Conservation (phyloP, 2,888 invertebrate genomes). For the Drosophila subsilvestris region DNA sequence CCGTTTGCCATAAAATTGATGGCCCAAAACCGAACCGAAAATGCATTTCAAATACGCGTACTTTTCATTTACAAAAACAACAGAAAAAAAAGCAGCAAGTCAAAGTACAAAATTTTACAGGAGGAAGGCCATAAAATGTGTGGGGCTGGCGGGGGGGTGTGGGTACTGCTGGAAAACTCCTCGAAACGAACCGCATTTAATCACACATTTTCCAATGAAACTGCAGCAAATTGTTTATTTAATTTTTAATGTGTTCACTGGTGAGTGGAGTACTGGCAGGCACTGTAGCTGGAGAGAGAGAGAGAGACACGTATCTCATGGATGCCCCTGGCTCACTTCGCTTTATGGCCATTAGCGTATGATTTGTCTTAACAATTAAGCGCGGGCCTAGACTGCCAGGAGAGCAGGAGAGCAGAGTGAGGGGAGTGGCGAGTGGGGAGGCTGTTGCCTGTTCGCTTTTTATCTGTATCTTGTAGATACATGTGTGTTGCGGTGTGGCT, state of each 20-base stretch:
- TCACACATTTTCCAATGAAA: constrained; percentile 80
- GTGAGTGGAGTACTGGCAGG: constrained; percentile 17
- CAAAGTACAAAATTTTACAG: constrained; percentile 21
- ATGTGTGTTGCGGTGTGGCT: constrained; percentile 37
- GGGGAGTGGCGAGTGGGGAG: background rate
- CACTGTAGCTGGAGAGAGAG: background rate
- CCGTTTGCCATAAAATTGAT: constrained; percentile 78
- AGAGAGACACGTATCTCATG: constrained; percentile 39
- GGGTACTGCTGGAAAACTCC: constrained; percentile 13
- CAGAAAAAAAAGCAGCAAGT: constrained; percentile 13
- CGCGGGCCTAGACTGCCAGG: constrained; percentile 40
- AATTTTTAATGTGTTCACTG: constrained; percentile 73
- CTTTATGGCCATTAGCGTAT: constrained; percentile 79
- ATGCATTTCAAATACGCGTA: constrained; percentile 58
- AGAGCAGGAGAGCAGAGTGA: background rate
- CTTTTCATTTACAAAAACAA: constrained; percentile 28
- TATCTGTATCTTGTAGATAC: constrained; percentile 58
- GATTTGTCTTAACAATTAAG: constrained; percentile 81
- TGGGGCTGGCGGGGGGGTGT: background rate
- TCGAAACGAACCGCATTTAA: constrained; percentile 67
- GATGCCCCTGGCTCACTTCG: constrained; percentile 58
- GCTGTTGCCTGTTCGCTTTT: constrained; percentile 25
- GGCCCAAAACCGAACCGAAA: constrained; percentile 65
- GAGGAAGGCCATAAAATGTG: constrained; percentile 36
- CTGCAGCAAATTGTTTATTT: constrained; percentile 79